Evolutionary conservation across 1,140 invertebrate genomes (phyloP).

Genomic region (Pentalonia nigronervosa): DNA sequence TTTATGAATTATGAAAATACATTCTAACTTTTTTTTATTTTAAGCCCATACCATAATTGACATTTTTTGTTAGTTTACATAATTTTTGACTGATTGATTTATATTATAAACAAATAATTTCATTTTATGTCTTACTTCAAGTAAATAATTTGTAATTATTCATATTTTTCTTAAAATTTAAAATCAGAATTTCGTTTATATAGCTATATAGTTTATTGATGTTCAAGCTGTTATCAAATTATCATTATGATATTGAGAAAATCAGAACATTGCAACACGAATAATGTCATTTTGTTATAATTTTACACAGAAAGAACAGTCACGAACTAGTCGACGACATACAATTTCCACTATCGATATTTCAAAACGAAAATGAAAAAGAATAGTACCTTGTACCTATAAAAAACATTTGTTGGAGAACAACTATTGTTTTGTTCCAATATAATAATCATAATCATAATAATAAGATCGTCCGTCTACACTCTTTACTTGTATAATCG

Average conservation of each 20-base stretch:
- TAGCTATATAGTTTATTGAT: not conserved
- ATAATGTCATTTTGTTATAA: slow-evolving; percentile 38
- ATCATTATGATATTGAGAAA: not conserved
- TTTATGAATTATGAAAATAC: not conserved
- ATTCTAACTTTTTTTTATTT: not conserved
- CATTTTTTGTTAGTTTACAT: not conserved
- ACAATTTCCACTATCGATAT: slow-evolving; percentile 26
- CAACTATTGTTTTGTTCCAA: slow-evolving; percentile 22
- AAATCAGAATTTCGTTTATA: not conserved
- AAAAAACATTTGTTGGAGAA: slow-evolving; percentile 35
- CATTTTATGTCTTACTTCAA: not conserved
- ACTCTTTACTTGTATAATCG: slow-evolving; percentile 48
- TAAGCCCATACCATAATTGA: not conserved
- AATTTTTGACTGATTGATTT: not conserved
- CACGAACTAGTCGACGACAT: slow-evolving; percentile 38
- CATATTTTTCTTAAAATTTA: not conserved
- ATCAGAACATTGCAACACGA: not conserved
- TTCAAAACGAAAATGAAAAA: slow-evolving; percentile 19
- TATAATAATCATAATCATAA: slow-evolving; percentile 38
- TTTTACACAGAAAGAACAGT: slow-evolving; percentile 9
- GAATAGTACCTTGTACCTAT: not conserved
- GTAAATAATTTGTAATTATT: not conserved
- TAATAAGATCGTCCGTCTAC: slow-evolving; percentile 38
- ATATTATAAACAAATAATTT: not conserved
- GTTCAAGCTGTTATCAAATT: not conserved